phyloP scores from a whole-genome alignment of 2,797 vertebrate species.

The Cheirogaleus major region DNA sequence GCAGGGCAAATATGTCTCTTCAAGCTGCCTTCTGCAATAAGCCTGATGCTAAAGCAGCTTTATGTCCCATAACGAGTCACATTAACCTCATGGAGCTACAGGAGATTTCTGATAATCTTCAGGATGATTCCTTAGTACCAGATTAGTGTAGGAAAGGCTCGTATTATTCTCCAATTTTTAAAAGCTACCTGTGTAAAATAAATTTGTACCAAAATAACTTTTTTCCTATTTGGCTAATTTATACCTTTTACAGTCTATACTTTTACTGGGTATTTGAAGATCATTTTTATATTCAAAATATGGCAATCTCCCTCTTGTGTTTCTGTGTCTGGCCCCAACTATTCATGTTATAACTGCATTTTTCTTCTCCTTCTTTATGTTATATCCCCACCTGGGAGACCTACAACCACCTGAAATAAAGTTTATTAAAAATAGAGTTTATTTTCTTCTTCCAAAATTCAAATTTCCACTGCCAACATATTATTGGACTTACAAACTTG shows the following conservation, averaged over 20 bases:
- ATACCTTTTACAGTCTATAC: neutral
- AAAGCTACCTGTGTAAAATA: slow-evolving; percentile 27
- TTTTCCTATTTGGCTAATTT: neutral
- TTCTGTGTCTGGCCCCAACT: neutral
- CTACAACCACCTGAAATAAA: neutral
- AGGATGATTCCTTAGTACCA: slow-evolving; percentile 37
- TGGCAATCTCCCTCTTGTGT: neutral
- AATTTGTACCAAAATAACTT: slow-evolving; percentile 12
- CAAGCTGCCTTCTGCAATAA: slow-evolving; percentile 76
- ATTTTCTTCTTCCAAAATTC: slow-evolving; percentile 17
- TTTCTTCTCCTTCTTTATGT: neutral
- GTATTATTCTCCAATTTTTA: slow-evolving; percentile 54
- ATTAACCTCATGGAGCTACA: slow-evolving; percentile 64
- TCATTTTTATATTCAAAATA: neutral
- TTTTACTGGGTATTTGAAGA: slow-evolving; percentile 23
- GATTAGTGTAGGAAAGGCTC: slow-evolving; percentile 42
- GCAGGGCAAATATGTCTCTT: slow-evolving; percentile 78
- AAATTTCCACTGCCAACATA: neutral
- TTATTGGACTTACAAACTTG: neutral
- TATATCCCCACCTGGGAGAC: neutral
- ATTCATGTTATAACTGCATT: neutral
- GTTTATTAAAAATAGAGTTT: neutral
- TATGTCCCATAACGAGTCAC: slow-evolving; percentile 73
- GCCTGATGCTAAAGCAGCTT: slow-evolving; percentile 74
- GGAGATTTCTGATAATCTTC: slow-evolving; percentile 60